Base-by-base conservation (phyloP, 1,140 invertebrate species). In the Drosophila auraria region DNA sequence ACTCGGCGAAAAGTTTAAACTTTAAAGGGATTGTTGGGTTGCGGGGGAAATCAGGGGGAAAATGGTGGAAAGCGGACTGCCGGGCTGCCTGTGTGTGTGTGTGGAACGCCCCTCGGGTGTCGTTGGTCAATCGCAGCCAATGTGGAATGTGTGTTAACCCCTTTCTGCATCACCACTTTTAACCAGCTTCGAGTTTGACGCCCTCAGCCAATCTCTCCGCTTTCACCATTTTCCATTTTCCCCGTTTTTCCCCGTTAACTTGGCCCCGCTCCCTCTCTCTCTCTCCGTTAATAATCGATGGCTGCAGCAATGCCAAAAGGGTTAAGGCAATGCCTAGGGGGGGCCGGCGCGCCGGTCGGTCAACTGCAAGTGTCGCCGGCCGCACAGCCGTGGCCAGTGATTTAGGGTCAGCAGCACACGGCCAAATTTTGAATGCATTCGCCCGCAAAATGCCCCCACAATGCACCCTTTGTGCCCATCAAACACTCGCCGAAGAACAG, bases 321-420 rank as follows among this genome's bases (percentile, higher is more conserved):
- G 59, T 33, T 49, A 17, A 40, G 20, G 50, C 33, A 20, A 20
- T 5, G 9, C 4, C 12, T 20, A 57, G 71, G 47, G 53, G 58
- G 25, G 38, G 23, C 36, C 5, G 33, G 14, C 44, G 17, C 12
- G 8, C 15, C 8, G 12, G 36, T 20, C 40, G 20, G 25, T 54
- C 42, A 58, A 49, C 49, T 50, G 59, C 72, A 56, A 78, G 57
- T 42, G 69, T 49, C 76, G 54, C 47, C 51, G 40, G 61, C 63
- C 53, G 58, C 42, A 83, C 82, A 86, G 53, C 61, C 53, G 68
- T 68, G 69, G 50, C 73, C 64, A 86, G 69, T 86, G 83, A 86
- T 86, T 86, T 87, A 86, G 83, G 82, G 83, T 86, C 83, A 75
- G 57, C 64, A 70, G 58, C 83, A 78, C 80, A 84, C 53, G 78